Base-by-base conservation (phyloP, 2,888 invertebrate genomes). In the Augochlorella aurata region DNA sequence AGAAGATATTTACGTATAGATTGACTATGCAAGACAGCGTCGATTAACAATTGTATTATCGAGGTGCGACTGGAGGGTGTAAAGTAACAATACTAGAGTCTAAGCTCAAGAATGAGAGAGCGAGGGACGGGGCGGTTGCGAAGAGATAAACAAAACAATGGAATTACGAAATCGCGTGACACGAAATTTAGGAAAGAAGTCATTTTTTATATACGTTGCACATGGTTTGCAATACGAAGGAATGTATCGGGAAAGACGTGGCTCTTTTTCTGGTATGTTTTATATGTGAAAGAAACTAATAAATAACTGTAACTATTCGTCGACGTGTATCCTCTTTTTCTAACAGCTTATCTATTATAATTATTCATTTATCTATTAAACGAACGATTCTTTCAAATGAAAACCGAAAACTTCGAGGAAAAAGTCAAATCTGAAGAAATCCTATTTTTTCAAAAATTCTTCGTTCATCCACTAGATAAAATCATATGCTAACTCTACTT, bases 301-400 rank as follows among this genome's bases (percentile, higher is more conserved):
- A 88, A 88, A 88, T 71, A 74, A 77, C 67, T 86, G 80, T 83
- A 88, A 88, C 71, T 88, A 88, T 80, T 87, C 81, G 73, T 69
- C 76, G 44, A 67, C 50, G 21, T 29, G 38, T 44, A 21, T 73
- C 14, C 12, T 44, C n/a, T 7, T 7, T 18, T 16, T 38, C 9
- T 2, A 38, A 38, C 29, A 2, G 1, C 38, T 38, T 38, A 4
- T 4, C 1, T 38, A 7, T 38, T 38, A 4, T 4, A 38, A 38
- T 38, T 38, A 38, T 38, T 38, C 38, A 38, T 58, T 58, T 12
- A 12, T 24, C 12, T 58, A 24, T 7, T 58, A 5, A 7, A 21
- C 58, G 21, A 54, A 21, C 21, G 24, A 24, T 58, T 24, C 5
- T 58, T 21, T 21, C 10, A n/a, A 54, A 52, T 9, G 21, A 3